Conservation (phyloP, 1,140 invertebrate genomes). For the Lasaia peninsularis region DNA sequence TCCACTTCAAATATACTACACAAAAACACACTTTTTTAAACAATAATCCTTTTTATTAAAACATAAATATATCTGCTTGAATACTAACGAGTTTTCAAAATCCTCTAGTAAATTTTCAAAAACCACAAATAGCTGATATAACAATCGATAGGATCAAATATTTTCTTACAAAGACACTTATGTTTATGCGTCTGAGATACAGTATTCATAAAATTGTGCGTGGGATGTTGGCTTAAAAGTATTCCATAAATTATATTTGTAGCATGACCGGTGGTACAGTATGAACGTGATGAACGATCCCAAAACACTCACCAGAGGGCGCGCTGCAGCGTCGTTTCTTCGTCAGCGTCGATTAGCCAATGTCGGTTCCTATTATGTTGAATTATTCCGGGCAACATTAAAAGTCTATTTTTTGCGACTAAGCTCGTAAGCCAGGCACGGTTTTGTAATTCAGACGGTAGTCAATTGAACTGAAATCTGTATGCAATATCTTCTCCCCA, state of each 20-base stretch:
- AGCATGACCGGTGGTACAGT: conserved; percentile 25
- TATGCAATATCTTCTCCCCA: background rate
- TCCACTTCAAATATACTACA: background rate
- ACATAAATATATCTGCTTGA: conserved; percentile 5
- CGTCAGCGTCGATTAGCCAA: conserved; percentile 38
- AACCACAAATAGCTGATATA: background rate
- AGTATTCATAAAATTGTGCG: conserved; percentile 29
- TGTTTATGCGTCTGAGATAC: conserved; percentile 25
- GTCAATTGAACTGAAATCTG: background rate
- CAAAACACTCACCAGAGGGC: conserved; percentile 61
- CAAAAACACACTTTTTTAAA: background rate
- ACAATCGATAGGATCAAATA: conserved; percentile 17
- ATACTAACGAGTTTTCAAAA: background rate
- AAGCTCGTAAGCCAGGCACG: conserved; percentile 41
- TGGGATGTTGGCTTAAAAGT: conserved; percentile 48
- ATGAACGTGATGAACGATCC: conserved; percentile 3
- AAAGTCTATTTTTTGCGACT: conserved; percentile 66
- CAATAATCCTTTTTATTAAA: background rate
- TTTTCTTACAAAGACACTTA: conserved; percentile 19
- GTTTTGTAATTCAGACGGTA: conserved; percentile 20
- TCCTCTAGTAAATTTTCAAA: background rate
- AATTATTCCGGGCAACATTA: conserved; percentile 57
- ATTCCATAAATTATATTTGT: conserved; percentile 47
- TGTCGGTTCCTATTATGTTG: conserved; percentile 51
- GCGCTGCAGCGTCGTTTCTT: conserved; percentile 34